phyloP scores from a whole-genome alignment of 2,888 invertebrate genomes.

The Oligia strigilis region DNA sequence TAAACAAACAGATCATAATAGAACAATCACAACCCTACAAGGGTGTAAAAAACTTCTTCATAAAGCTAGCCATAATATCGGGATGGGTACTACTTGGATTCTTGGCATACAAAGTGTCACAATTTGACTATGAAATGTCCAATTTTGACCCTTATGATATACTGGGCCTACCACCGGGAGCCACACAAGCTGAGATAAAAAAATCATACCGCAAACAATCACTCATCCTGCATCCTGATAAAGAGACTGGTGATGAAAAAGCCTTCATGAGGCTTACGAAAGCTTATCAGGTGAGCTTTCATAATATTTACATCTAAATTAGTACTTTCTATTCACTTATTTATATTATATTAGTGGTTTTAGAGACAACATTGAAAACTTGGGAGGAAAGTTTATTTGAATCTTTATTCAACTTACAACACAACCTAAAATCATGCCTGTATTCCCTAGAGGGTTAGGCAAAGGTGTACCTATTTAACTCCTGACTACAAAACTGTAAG shows the following conservation, averaged over 20 bases:
- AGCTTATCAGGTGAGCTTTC: conserved; percentile 93
- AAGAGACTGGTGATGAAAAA: conserved; percentile 98
- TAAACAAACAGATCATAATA: conserved; percentile 95
- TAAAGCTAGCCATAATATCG: conserved; percentile 94
- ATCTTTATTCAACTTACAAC: not conserved
- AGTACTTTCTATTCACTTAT: not conserved
- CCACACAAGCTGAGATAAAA: conserved; percentile 97
- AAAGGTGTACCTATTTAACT: not conserved
- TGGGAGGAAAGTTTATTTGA: not conserved
- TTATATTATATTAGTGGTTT: not conserved
- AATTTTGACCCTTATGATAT: conserved; percentile 99
- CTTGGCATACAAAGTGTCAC: conserved; percentile 97
- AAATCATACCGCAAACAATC: conserved; percentile 98
- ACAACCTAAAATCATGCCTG: not conserved
- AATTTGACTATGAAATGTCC: conserved; percentile 99
- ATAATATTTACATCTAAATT: not conserved
- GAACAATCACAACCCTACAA: conserved; percentile 97
- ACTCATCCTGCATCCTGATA: conserved; percentile 98
- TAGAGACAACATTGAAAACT: not conserved
- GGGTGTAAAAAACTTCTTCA: conserved; percentile 94
- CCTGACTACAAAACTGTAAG: not conserved
- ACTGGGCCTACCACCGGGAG: conserved; percentile 96
- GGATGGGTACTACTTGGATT: conserved; percentile 96
- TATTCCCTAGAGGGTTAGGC: not conserved
- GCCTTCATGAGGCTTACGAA: conserved; percentile 99